These are phyloP conservation scores for Clarias batrachus DNA, from an alignment of 2,113 vertebrate genomes.

Conservation along the genomic window DNA sequence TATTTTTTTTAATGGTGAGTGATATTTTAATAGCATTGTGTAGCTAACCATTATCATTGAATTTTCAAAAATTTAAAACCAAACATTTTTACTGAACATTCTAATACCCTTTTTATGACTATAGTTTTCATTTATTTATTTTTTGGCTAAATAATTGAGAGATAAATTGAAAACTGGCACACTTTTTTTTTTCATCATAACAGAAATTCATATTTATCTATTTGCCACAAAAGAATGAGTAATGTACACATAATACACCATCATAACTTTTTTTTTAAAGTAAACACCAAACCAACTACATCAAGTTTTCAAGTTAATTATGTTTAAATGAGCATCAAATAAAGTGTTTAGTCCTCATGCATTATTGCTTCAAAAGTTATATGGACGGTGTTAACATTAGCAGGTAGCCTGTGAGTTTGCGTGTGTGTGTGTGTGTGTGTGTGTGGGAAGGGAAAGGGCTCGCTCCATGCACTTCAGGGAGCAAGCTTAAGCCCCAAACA, in stretches of 20 bases:
- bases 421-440: neutral
- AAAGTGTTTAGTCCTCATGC: neutral
- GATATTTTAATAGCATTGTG: neutral
- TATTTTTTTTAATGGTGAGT: neutral
- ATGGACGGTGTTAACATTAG: neutral
- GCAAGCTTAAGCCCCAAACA: slow-evolving; percentile 86
- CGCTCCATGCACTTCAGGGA: slow-evolving; percentile 25
- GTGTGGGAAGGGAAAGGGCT: neutral
- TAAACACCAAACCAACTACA: neutral
- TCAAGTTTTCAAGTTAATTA: neutral
- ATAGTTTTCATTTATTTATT: neutral
- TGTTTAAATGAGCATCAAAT: neutral
- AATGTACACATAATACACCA: neutral
- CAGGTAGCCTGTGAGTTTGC: neutral
- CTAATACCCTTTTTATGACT: neutral
- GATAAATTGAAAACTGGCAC: neutral
- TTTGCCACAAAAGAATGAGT: neutral
- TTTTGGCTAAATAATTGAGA: neutral
- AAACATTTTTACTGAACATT: neutral
- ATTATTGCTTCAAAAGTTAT: neutral
- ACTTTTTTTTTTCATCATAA: neutral
- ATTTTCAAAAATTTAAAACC: neutral
- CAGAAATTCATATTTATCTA: neutral
- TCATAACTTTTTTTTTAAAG: neutral
- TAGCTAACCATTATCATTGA: neutral